Base-by-base conservation (phyloP, 2,888 invertebrate genomes). In the Sinohyriopsis cumingii region DNA sequence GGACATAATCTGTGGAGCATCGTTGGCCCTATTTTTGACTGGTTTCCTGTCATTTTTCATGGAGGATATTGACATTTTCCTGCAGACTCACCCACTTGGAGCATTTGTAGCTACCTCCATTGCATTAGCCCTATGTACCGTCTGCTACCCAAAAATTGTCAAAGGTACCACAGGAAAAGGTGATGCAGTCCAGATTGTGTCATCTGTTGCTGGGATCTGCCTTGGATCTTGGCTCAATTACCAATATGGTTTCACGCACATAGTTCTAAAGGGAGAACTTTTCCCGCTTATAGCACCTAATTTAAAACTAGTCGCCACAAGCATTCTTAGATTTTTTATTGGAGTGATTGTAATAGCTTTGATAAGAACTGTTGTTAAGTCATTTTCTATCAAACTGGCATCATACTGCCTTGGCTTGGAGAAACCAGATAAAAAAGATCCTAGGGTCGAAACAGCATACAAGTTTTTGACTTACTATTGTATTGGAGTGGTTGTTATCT, bases 1-100 rank as follows among this genome's bases (percentile, higher is more conserved):
- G 86, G 86, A 86, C 74, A 67, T 86, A 3, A 19, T 84, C 12
- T 79, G 72, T 59, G 86, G 86, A 9, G 63, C 75, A n/a, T 22
- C 79, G 20, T 72, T 67, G 22, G 76, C 83, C 1, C 55, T 82
- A 0, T 53, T 72, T 5, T 71, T 83, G n/a, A 75, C 78, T n/a
- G 60, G 65, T 6, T 28, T 77, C 5, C 73, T 82, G 15, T 18
- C 79, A 4, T 81, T 82, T 1, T 81, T 78, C 68, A 67, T 81
- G 19, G 69, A 75, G 9, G 75, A 80, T 15, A 78, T 82, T 59
- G 86, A 86, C 69, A 76, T 74, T 69, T 86, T 82, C 69, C 77
- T 82, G 19, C 84, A 84, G 73, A 82, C 84, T 5, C 81, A 80
- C 64, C 81, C 81, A 0, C 67, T 81, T 12, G 77, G 84, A 0